Percentiles rank a stretch among this genome's conserved stretches.
These are phyloP conservation scores for Carettochelys insculpta DNA, from an alignment of 2,113 vertebrate genomes.

Conservation along the genomic window DNA sequence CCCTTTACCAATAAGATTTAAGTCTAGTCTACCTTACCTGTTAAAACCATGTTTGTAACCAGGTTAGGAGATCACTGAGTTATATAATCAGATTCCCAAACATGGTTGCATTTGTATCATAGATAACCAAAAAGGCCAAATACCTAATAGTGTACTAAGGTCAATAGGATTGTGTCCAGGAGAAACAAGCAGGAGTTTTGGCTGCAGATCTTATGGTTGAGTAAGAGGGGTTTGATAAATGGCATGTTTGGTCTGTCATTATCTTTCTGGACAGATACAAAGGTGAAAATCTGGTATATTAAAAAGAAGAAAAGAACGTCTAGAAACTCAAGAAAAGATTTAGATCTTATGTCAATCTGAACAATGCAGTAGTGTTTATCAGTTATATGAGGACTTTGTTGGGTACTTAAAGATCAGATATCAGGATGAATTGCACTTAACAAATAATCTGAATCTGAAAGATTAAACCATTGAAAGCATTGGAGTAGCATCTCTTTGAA, in stretches of 20 bases:
- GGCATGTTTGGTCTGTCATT: neutral
- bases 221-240: neutral
- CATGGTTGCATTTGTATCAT: too few species aligned
- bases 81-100: neutral
- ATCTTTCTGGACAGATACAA: neutral
- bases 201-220: neutral
- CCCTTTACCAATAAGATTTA: neutral
- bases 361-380: neutral
- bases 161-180: too few species aligned
- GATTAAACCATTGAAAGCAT: neutral
- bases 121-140: too few species aligned
- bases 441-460: neutral
- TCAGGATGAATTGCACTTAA: constrained; percentile 7
- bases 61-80: fast-evolving
- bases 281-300: neutral
- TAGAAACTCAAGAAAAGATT: neutral
- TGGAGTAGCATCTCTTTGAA: neutral
- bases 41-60: too few species aligned
- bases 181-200: too few species aligned
- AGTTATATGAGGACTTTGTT: neutral
- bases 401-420: neutral
- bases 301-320: neutral
- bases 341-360: neutral
- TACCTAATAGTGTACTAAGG: too few species aligned
- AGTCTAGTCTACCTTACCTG: too few species aligned